Conservation (phyloP, 2,888 invertebrate genomes). For the Tipula vernalis region DNA sequence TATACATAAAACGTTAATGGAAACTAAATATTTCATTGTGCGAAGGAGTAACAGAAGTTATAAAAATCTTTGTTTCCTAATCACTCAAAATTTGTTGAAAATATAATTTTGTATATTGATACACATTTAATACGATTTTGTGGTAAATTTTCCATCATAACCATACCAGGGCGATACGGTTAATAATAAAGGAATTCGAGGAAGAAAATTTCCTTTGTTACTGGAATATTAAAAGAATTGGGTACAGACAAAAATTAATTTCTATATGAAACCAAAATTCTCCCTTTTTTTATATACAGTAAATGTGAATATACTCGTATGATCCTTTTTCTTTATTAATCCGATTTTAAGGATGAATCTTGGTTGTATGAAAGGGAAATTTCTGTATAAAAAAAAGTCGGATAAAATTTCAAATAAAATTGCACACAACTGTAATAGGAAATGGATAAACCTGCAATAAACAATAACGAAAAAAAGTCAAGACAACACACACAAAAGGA, state of each 20-base stretch:
- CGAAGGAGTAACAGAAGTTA: neutral
- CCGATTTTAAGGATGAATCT: neutral
- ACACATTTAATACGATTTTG: neutral
- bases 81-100: neutral
- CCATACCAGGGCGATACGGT: neutral
- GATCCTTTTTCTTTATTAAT: neutral
- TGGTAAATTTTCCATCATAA: neutral
- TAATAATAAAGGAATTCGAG: neutral
- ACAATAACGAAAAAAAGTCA: neutral
- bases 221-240: neutral
- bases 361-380: neutral
- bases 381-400: neutral
- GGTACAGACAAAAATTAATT: neutral
- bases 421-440: neutral
- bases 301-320: neutral
- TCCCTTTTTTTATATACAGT: neutral
- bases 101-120: neutral
- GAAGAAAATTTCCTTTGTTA: neutral
- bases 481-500: neutral
- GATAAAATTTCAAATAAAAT: neutral
- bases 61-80: neutral
- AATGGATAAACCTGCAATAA: constrained; percentile 4
- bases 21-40: no score
- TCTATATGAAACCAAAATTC: neutral
- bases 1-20: no score